A percentile compares a stretch with the other conserved stretches of the same genome.
Conservation (phyloP, 2,888 invertebrate genomes). For the Diaphora mendica region DNA sequence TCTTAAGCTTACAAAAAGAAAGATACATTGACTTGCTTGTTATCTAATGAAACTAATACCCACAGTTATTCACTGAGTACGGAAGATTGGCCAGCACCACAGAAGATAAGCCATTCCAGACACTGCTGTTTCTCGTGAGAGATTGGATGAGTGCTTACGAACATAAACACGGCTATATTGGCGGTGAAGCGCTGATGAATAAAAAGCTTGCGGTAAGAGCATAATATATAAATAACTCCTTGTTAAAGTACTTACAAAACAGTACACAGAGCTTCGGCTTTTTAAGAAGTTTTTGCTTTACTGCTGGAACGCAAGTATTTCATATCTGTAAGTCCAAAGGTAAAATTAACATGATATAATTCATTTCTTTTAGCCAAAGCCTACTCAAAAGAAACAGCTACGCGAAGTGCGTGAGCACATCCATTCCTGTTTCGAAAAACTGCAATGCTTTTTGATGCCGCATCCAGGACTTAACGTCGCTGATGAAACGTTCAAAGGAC, state of each 20-base stretch:
- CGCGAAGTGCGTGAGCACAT: constrained; percentile 96
- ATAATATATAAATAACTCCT: background rate
- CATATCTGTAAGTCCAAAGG: background rate
- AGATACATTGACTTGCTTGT: background rate
- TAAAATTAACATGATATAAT: background rate
- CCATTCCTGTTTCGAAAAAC: constrained; percentile 95
- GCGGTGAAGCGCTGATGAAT: constrained; percentile 94
- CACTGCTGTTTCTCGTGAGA: constrained; percentile 93
- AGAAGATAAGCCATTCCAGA: constrained; percentile 94
- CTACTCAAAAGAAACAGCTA: constrained; percentile 96
- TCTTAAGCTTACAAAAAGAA: too few species aligned
- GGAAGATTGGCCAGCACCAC: constrained; percentile 93
- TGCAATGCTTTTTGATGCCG: constrained; percentile 98
- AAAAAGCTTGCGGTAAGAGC: constrained; percentile 90
- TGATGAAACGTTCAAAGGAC: constrained; percentile 96
- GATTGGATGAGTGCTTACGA: constrained; percentile 99
- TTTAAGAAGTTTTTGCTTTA: background rate
- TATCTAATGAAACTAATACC: background rate
- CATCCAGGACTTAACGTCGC: constrained; percentile 98
- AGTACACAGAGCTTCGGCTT: background rate
- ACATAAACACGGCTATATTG: constrained; percentile 93
- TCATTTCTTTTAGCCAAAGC: constrained; percentile 84
- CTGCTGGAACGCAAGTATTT: background rate
- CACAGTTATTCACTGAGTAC: constrained; percentile 97
- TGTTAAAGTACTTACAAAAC: background rate